Percentiles rank a stretch among this genome's conserved stretches.
These are phyloP conservation scores for Colinus virginianus DNA, from an alignment of 2,113 vertebrate species.

Conservation along the genomic window DNA sequence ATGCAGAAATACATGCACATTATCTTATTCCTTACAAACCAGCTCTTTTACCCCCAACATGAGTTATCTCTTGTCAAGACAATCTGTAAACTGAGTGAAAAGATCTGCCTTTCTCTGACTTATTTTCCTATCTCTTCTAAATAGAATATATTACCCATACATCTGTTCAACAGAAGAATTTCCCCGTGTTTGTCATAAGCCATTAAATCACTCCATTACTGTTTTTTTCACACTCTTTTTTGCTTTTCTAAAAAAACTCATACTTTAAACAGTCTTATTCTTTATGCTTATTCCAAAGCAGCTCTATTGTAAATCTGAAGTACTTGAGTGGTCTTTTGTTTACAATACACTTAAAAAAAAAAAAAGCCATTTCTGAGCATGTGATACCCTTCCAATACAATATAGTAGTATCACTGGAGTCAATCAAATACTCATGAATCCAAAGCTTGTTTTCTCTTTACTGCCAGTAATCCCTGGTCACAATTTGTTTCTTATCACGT, in stretches of 20 bases:
- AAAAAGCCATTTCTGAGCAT: neutral
- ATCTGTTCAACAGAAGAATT: neutral
- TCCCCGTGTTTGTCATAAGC: neutral
- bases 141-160: neutral
- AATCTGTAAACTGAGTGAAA: neutral
- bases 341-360: neutral
- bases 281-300: neutral
- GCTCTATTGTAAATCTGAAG: neutral
- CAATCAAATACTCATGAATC: neutral
- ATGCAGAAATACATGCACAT: neutral
- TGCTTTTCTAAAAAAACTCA: neutral
- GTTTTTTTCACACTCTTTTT: neutral
- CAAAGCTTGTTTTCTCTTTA: neutral
- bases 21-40: neutral
- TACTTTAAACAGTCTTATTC: neutral
- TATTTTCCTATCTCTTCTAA: neutral
- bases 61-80: neutral
- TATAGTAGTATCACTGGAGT: neutral
- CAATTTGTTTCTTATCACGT: neutral
- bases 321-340: neutral
- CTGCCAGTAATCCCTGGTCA: neutral
- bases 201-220: neutral
- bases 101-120: neutral
- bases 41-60: neutral
- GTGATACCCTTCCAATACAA: neutral